Percentiles rank a stretch among this genome's conserved stretches.
Conservation (phyloP, 2,888 invertebrate species). For the Coecobrya sp. region DNA sequence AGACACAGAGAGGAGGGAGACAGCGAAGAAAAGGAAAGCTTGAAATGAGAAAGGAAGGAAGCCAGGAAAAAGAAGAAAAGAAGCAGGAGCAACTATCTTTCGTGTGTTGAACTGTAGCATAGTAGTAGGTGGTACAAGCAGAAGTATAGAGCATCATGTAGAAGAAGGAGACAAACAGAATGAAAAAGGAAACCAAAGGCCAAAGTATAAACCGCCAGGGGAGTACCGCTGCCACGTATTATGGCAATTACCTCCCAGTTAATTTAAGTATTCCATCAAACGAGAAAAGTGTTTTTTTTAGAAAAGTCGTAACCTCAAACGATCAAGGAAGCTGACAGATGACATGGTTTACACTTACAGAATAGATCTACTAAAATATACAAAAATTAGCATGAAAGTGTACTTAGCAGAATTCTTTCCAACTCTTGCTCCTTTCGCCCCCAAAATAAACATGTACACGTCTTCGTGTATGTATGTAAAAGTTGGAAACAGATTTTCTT, state of each 20-base stretch:
- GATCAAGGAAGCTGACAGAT: slow-evolving; percentile 80
- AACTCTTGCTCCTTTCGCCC: not conserved
- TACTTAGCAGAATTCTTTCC: slow-evolving; percentile 39
- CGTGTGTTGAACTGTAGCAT: not conserved
- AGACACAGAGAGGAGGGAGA: not conserved
- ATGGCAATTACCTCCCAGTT: slow-evolving; percentile 81
- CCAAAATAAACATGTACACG: not conserved
- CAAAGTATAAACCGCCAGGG: slow-evolving; percentile 79
- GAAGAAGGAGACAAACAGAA: slow-evolving; percentile 59
- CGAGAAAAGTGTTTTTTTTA: slow-evolving; percentile 74
- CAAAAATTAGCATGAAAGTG: slow-evolving; percentile 55
- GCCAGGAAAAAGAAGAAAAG: slow-evolving; percentile 10
- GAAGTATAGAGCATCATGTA: not conserved
- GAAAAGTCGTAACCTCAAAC: slow-evolving; percentile 80
- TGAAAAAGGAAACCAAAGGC: slow-evolving; percentile 74
- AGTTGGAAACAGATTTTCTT: slow-evolving; percentile 9
- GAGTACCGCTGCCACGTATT: slow-evolving; percentile 80
- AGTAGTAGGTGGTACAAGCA: not conserved
- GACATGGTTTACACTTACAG: slow-evolving; percentile 73
- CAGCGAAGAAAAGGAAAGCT: slow-evolving; percentile 4
- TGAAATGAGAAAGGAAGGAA: slow-evolving; percentile 33
- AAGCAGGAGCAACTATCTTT: not conserved
- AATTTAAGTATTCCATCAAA: slow-evolving; percentile 82
- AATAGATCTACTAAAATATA: slow-evolving; percentile 14
- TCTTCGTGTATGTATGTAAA: not conserved